A percentile compares a stretch with the other conserved stretches of the same genome.
phyloP scores from a whole-genome alignment of 2,113 vertebrate genomes.

The Onychorhynchus coronatus region DNA sequence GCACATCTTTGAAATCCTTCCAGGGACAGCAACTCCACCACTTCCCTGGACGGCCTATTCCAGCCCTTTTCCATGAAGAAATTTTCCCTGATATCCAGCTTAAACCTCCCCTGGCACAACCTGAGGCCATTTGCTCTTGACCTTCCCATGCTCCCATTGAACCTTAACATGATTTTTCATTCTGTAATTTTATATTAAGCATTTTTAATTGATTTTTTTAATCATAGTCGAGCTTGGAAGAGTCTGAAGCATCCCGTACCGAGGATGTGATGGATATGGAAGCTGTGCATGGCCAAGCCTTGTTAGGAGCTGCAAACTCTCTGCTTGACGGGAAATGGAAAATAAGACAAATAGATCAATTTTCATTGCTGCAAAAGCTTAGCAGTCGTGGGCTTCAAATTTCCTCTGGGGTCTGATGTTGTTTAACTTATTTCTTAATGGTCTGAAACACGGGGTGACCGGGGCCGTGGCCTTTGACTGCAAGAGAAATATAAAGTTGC shows the following conservation, averaged over 20 bases:
- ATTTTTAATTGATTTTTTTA: background rate
- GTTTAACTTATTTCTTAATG: conserved; percentile 61
- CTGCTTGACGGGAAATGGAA: background rate
- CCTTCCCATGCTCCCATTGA: background rate
- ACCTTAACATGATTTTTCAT: background rate
- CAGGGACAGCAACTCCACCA: background rate
- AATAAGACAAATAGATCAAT: conserved; percentile 54
- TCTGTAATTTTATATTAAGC: background rate
- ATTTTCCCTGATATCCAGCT: background rate
- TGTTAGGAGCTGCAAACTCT: background rate
- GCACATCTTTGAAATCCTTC: background rate
- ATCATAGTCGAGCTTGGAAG: background rate
- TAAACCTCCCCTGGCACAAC: background rate
- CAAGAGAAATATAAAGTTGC: conserved; percentile 19
- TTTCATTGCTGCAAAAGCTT: conserved; percentile 46
- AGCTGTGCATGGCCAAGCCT: background rate
- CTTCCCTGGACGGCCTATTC: background rate
- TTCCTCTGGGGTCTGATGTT: conserved; percentile 55
- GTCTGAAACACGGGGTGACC: background rate
- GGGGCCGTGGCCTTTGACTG: background rate
- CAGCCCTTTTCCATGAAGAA: background rate
- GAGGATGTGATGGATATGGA: background rate
- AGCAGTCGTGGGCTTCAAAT: conserved; percentile 16
- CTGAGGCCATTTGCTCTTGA: background rate
- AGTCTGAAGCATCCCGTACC: background rate